Percentiles rank a stretch among this genome's conserved stretches.
These are phyloP conservation scores for Crypturellus undulatus DNA, from an alignment of 2,113 vertebrate genomes.

Conservation along the genomic window DNA sequence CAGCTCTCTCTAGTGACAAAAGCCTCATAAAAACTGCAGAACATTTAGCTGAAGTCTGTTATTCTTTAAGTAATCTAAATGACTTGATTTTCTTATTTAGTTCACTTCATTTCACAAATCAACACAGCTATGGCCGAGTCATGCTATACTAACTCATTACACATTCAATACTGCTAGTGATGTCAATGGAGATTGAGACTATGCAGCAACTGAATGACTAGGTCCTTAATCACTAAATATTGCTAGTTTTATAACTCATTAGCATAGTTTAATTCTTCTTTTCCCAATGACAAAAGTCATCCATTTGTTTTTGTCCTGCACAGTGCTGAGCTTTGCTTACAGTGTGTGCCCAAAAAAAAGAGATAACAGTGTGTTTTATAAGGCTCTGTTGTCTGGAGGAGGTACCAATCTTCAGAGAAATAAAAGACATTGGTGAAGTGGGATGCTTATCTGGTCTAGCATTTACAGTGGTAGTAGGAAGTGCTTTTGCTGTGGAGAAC, in stretches of 20 bases:
- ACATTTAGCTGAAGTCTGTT: not conserved
- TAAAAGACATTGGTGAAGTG: not conserved
- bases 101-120: not conserved
- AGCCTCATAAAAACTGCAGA: constrained; percentile 36
- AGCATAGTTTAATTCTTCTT: not conserved
- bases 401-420: not conserved
- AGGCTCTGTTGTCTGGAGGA: not conserved
- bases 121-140: not conserved
- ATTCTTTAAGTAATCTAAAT: constrained; percentile 17
- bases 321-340: not conserved
- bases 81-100: not conserved
- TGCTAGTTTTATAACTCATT: not conserved
- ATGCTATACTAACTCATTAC: not conserved
- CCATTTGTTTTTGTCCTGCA: not conserved
- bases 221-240: not conserved
- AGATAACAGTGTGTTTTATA: not conserved
- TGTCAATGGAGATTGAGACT: not conserved
- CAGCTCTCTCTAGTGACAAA: constrained; percentile 57
- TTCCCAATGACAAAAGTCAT: not conserved
- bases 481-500: not conserved
- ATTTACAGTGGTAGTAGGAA: not conserved
- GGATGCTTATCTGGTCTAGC: not conserved
- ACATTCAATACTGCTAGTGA: not conserved
- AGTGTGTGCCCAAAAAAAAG: not conserved
- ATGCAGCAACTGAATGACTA: not conserved